phyloP scores from a whole-genome alignment of 2,113 vertebrate species.

The Genyomyrus donnyi region DNA sequence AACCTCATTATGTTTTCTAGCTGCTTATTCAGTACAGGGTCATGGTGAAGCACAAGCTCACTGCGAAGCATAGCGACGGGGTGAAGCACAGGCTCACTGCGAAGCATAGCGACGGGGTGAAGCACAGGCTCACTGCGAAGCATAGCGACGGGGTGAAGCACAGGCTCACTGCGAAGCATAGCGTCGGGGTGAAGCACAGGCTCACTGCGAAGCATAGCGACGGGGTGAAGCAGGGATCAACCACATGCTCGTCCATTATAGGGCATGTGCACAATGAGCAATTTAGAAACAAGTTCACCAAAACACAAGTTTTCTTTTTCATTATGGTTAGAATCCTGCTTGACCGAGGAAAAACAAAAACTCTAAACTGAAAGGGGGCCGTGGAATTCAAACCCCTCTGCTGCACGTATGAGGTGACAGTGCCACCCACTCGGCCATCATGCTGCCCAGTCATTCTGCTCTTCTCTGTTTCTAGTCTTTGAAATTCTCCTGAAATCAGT shows the following conservation, averaged over 20 bases:
- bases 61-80: no score
- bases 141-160: background rate
- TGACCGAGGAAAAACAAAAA: background rate
- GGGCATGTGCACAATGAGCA: background rate
- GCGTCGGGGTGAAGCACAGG: background rate
- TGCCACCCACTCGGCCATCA: background rate
- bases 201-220: no score
- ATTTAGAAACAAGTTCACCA: background rate
- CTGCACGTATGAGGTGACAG: background rate
- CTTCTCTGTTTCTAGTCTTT: background rate
- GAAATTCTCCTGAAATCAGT: background rate
- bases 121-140: background rate
- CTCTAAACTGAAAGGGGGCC: background rate
- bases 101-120: background rate
- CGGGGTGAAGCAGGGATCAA: background rate
- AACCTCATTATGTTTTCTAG: background rate
- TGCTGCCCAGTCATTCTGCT: background rate
- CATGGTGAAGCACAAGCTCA: background rate
- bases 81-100: no score
- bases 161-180: no score
- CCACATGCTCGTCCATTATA: background rate
- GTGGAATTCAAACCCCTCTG: background rate
- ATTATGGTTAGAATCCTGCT: background rate
- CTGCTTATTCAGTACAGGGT: background rate
- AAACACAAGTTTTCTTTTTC: background rate